Percentiles rank a stretch among this genome's conserved stretches.
Evolutionary conservation across 1,140 invertebrate genomes (phyloP).

Genomic region (Heliothis subflexa): DNA sequence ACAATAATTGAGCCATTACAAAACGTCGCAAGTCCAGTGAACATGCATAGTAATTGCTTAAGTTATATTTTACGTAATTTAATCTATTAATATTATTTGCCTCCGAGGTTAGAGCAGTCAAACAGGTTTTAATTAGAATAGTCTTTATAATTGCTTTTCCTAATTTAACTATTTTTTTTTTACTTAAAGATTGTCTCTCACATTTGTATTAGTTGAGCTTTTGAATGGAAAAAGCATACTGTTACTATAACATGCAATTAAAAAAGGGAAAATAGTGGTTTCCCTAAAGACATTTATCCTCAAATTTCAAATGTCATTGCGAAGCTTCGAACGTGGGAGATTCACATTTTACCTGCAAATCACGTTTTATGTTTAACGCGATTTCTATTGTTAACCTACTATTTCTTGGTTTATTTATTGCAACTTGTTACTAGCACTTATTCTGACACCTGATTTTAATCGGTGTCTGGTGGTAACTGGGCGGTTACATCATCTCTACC

Average conservation of each 20-base stretch:
- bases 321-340: slow-evolving; percentile 64
- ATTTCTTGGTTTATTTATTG: slow-evolving; percentile 37
- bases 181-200: not conserved
- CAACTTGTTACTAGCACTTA: not conserved
- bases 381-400: slow-evolving; percentile 27
- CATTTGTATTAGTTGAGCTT: not conserved
- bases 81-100: not conserved
- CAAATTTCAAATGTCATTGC: slow-evolving; percentile 75
- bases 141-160: not conserved
- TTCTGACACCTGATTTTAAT: slow-evolving; percentile 20
- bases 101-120: not conserved
- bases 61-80: no score
- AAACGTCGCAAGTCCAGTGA: no score
- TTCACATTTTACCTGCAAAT: slow-evolving; percentile 62
- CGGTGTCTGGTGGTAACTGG: slow-evolving; percentile 8
- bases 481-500: not conserved
- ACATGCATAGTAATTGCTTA: no score
- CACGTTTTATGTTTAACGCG: slow-evolving; percentile 34
- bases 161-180: not conserved
- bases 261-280: slow-evolving; percentile 9
- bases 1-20: no score
- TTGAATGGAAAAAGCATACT: not conserved
- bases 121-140: not conserved
- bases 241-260: no score
- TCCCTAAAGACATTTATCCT: slow-evolving; percentile 25